A percentile compares a stretch with the other conserved stretches of the same genome.
These are phyloP conservation scores for Labeo catla DNA, from an alignment of 2,113 vertebrate species.

Conservation along the genomic window DNA sequence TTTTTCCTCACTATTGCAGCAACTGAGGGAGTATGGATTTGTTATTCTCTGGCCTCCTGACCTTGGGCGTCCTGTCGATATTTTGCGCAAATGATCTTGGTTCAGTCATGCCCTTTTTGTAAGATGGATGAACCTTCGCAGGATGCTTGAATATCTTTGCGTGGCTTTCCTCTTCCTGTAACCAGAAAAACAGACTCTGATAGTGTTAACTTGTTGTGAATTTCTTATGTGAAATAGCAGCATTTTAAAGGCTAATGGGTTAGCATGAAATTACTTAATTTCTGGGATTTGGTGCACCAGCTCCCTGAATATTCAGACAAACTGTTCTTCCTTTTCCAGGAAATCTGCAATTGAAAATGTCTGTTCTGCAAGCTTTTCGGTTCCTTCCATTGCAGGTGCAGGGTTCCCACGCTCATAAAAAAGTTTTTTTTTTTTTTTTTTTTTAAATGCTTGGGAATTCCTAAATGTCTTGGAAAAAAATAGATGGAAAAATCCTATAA, in stretches of 20 bases:
- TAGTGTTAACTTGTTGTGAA: not conserved
- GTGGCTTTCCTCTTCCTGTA: not conserved
- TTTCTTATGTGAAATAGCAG: not conserved
- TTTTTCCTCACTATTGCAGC: not conserved
- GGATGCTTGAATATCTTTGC: not conserved
- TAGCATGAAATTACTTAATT: not conserved
- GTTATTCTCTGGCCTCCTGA: conserved; percentile 6
- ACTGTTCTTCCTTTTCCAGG: not conserved
- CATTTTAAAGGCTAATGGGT: not conserved
- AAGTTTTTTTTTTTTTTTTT: not conserved
- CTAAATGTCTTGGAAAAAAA: not conserved
- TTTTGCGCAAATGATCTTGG: not conserved
- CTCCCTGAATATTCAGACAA: not conserved
- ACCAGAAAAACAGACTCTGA: not conserved
- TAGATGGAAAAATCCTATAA: not conserved
- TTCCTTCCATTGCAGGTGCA: not conserved
- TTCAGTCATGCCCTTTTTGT: conserved; percentile 34
- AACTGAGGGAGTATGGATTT: conserved; percentile 31
- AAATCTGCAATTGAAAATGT: conserved; percentile 11
- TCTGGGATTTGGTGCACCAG: not conserved
- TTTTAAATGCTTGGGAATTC: not conserved
- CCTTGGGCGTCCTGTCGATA: not conserved
- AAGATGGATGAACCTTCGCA: not conserved
- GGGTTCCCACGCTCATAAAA: not conserved
- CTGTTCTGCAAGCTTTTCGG: not conserved